Base-by-base conservation (phyloP, 2,797 vertebrate genomes). In the Natrix natrix region DNA sequence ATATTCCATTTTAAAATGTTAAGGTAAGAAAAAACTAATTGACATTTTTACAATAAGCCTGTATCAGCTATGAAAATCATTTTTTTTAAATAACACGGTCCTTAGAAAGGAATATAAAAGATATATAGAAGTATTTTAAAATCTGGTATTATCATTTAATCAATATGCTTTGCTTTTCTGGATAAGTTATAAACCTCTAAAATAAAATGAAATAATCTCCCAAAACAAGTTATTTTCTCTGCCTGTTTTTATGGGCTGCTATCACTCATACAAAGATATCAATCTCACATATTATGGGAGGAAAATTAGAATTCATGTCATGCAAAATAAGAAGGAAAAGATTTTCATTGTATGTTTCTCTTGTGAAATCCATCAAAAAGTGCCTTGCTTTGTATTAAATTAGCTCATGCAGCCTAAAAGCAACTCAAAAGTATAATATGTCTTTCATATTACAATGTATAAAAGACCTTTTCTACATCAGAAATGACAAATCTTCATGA, bases 161-260 rank as follows among this genome's bases (percentile, higher is more conserved):
- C 92, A 93, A 94, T 61, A 87, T 24, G 43, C 48, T 92, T 89
- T 92, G 8, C 83, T 37, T 92, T 59, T 88, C 48, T 55, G 57
- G n/a, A 69, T 24, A 83, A 92, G 37, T 90, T 66, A 52, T 93
- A 96, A 96, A 95, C 93, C 86, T 93, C 55, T 94, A 88, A 96
- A 95, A 94, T 90, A 91, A 93, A 95, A 94, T 52, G 2, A 93
- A 96, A 37, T 60, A 89, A 91, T 54, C 20, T 48, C 93, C 66
- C 78, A 14, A 90, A 92, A 93, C 92, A 93, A 95, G 0, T 17
- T 93, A 87, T 90, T 61, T n/a, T 90, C 59, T 54, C 78, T 87
- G 74, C 92, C 57, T 0, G 0, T 87, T 95, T 95, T 91, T 61
- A 91, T 93, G 6, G 24, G 43, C 61, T 93, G 14, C 87, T 90